Percentiles rank a stretch among this genome's conserved stretches.
phyloP scores from a whole-genome alignment of 2,797 vertebrate genomes.

The Apogon hyalosoma region DNA sequence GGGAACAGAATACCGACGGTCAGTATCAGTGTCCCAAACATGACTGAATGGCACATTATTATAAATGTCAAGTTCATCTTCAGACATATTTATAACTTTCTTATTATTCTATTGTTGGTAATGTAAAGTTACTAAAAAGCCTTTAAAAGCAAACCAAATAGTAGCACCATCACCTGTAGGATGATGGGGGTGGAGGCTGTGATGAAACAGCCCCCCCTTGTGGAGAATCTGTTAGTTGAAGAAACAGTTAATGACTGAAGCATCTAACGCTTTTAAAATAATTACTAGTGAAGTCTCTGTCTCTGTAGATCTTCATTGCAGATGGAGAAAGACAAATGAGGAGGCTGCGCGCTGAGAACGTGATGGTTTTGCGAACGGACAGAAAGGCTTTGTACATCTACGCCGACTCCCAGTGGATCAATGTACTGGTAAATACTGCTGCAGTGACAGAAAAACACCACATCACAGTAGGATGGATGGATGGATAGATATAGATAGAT shows the following conservation, averaged over 20 bases:
- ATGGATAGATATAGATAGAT: too few species aligned
- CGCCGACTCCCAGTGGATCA: conserved; percentile 70
- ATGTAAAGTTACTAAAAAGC: not conserved
- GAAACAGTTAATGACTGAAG: not conserved
- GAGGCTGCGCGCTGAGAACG: conserved; percentile 57
- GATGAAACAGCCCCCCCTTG: conserved; percentile 1
- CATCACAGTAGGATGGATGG: too few species aligned
- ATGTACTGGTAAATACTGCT: conserved; percentile 60
- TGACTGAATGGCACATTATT: not conserved
- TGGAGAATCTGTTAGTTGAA: not conserved
- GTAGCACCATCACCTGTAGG: too few species aligned
- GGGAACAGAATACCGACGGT: conserved; percentile 44
- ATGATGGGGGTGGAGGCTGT: not conserved
- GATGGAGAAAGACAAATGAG: conserved; percentile 66
- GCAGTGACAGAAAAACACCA: too few species aligned
- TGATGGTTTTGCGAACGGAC: conserved; percentile 73
- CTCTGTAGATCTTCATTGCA: conserved; percentile 62
- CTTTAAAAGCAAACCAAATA: too few species aligned
- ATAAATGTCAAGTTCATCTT: not conserved
- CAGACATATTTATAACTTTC: not conserved
- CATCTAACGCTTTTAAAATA: not conserved
- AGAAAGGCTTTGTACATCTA: conserved; percentile 66
- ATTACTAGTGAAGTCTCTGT: not conserved
- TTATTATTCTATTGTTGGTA: not conserved
- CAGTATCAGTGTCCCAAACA: conserved; percentile 17